Evolutionary conservation across 2,113 vertebrate genomes (phyloP).

Genomic region (Platichthys stellatus): DNA sequence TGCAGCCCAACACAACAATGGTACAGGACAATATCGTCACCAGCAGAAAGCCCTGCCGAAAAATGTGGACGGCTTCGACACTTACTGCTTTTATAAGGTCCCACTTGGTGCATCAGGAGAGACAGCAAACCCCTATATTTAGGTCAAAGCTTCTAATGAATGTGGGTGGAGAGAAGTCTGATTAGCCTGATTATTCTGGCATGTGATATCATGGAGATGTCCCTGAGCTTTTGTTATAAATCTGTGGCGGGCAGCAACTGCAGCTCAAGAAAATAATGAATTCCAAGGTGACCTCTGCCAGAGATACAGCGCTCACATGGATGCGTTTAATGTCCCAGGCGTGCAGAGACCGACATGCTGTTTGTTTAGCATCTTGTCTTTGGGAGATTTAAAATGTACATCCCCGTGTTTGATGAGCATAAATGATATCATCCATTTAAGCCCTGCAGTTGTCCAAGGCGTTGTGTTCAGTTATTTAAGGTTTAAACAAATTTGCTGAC

Average conservation of each 20-base stretch:
- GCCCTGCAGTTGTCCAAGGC: neutral
- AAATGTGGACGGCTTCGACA: conserved; percentile 21
- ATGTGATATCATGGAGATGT: conserved; percentile 58
- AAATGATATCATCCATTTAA: neutral
- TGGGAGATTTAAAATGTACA: neutral
- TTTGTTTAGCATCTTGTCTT: conserved; percentile 29
- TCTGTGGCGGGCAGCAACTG: conserved; percentile 37
- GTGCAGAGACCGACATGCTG: neutral
- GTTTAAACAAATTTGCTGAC: neutral
- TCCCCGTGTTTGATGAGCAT: neutral
- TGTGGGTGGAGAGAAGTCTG: conserved; percentile 48
- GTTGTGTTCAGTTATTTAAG: neutral
- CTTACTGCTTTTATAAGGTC: conserved; percentile 64
- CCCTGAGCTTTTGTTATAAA: conserved; percentile 65
- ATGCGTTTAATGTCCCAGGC: conserved; percentile 16
- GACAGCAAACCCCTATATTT: conserved; percentile 69
- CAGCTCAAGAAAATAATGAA: conserved; percentile 60
- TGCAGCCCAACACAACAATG: conserved; percentile 5
- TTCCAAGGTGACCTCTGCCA: conserved; percentile 61
- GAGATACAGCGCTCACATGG: conserved; percentile 5
- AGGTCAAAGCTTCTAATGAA: conserved; percentile 54
- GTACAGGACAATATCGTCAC: conserved; percentile 10
- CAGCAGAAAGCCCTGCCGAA: conserved; percentile 22
- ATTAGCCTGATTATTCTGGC: conserved; percentile 38
- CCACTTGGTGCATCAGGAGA: conserved; percentile 16